Base-by-base conservation (phyloP, 2,113 vertebrate species). In the Phocoena sinus region DNA sequence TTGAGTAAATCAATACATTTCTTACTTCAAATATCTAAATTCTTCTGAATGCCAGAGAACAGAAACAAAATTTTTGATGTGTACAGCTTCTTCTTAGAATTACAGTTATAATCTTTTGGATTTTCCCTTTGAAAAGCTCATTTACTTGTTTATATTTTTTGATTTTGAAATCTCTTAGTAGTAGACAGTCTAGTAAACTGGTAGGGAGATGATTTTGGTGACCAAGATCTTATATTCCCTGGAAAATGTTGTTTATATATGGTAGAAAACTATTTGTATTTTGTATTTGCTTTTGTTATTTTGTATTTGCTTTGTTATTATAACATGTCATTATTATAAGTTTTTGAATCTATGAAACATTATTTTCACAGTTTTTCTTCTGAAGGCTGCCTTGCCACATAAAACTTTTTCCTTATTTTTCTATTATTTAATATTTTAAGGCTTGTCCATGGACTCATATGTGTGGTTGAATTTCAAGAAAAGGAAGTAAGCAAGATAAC, bases 401-500 rank as follows among this genome's bases (percentile, higher is more conserved):
- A 68, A 88, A 95, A 23, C 41, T 87, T 84, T 63, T 89, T 20
- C 23, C 68, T 94, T n/a, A 65, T 87, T 95, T 87, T 74, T 85
- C 58, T 74, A 7, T 85, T 91, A 62, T 83, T 90, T 93, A 50
- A 68, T 82, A 77, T 90, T 96, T 82, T 92, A 90, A 95, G 68
- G 10, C n/a, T 73, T 90, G 20, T 82, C 53, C 26, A 14, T 86
- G 1, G 12, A 79, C 89, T 94, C 44, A 31, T 92, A 58, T 56
- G 44, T 83, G 21, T 41, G 17, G 41, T 63, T 96, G 50, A 84
- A 94, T 96, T 76, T 96, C 25, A 74, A 38, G 83, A 81, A 38
- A 89, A 91, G n/a, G 60, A 85, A 89, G 25, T 56, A 93, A 91
- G 44, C 47, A 96, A 74, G 58, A 21, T 86, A 5, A 65, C 68